Evolutionary conservation across 2,888 invertebrate genomes (phyloP).

Genomic region (Sympetrum striolatum): DNA sequence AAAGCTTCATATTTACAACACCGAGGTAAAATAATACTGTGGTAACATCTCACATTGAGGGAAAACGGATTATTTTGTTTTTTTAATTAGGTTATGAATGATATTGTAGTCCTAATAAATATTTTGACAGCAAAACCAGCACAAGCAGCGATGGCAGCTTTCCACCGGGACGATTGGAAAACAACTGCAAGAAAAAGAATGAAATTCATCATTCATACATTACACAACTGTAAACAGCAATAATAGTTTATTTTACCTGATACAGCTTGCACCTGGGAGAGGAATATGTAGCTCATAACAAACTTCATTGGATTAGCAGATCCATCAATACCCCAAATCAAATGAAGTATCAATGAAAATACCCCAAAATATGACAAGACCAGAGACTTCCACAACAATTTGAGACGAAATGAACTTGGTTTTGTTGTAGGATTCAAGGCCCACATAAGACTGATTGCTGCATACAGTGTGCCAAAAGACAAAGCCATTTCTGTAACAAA

Average conservation of each 20-base stretch:
- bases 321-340: conserved; percentile 68
- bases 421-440: background rate
- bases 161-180: conserved; percentile 62
- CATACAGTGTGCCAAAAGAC: conserved; percentile 52
- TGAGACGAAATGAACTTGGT: background rate
- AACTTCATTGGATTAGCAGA: conserved; percentile 64
- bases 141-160: conserved; percentile 53
- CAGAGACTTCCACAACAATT: conserved; percentile 64
- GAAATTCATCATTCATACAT: background rate
- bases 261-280: conserved; percentile 70
- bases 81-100: background rate
- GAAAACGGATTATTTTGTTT: background rate
- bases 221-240: background rate
- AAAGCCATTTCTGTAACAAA: conserved; percentile 53
- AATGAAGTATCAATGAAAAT: conserved; percentile 67
- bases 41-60: no score
- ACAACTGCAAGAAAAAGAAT: conserved; percentile 61
- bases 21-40: no score
- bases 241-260: conserved; percentile 63
- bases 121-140: background rate
- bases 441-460: conserved; percentile 1
- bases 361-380: conserved; percentile 68
- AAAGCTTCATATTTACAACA: no score
- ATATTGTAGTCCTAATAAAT: background rate
- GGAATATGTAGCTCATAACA: conserved; percentile 69